Evolutionary conservation across 2,888 invertebrate genomes (phyloP), one percentile per base, ranked within the genome.

Genomic region (Auanema freiburgensis): DNA sequence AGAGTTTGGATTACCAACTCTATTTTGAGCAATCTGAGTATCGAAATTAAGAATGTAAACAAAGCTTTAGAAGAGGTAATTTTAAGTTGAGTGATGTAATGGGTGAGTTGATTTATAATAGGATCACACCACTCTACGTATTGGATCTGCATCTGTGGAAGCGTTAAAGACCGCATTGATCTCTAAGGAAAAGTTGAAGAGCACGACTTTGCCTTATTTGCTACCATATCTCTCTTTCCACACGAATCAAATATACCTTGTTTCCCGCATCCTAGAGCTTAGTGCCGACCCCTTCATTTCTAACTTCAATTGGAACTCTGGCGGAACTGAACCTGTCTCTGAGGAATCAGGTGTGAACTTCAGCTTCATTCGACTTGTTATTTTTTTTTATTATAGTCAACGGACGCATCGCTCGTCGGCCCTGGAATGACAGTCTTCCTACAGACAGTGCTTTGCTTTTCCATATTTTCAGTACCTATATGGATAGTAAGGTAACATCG

Each of bases 1-100:
- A 62, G 75, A 16, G 63, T 67, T 12, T 76, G 75, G 75, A 58
- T 76, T 24, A 61, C 67, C 23, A 73, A 72, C 44, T 71, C 75
- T 1, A 65, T 76, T 40, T 42, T 76, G 10, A 21, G 54, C 8
- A 72, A 72, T 14, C 49, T 76, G 23, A 46, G 57, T 10, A 50
- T 68, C 11, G 65, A 67, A 16, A 73, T 76, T 49, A 63, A 65
- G 12, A 63, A 66, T 56, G 61, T 72, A 10, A 76, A 76, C 58
- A 59, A 63, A 41, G 18, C 60, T 0, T 57, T 76, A 12, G 73
- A 73, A 11, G 67, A 71, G 60, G 67, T 67, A 24, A 12, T 23
- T 57, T 10, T n/a, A n/a, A n/a, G n/a, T n/a, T n/a, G n/a, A n/a
- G n/a, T n/a, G n/a, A n/a, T n/a, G n/a, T n/a, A n/a, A n/a, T n/a